A percentile compares a stretch with the other conserved stretches of the same genome.
Evolutionary conservation across 2,888 invertebrate genomes (phyloP).

Genomic region (Microctonus aethiopoides): DNA sequence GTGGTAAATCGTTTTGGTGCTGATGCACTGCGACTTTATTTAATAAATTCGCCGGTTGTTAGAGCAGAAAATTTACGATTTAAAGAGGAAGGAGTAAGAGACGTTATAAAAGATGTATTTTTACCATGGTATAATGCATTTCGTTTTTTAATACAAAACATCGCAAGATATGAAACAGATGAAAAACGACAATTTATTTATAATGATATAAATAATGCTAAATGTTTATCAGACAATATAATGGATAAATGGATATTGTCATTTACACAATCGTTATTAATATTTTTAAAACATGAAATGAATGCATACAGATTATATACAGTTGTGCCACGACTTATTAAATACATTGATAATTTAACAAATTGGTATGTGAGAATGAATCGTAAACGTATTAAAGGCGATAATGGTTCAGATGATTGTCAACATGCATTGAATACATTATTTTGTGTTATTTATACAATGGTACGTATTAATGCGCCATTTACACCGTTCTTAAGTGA

Average conservation of each 20-base stretch:
- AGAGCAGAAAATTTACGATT: slow-evolving; percentile 96
- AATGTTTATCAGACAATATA: slow-evolving; percentile 72
- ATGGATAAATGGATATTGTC: slow-evolving; percentile 99
- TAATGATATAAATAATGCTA: slow-evolving; percentile 54
- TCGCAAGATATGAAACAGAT: slow-evolving; percentile 82
- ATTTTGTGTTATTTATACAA: slow-evolving; percentile 86
- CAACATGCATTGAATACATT: slow-evolving; percentile 87
- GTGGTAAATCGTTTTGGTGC: slow-evolving; percentile 94
- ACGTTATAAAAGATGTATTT: slow-evolving; percentile 97
- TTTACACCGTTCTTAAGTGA: slow-evolving; percentile 98
- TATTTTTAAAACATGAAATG: slow-evolving; percentile 94
- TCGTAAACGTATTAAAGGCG: slow-evolving; percentile 93
- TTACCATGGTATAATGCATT: slow-evolving; percentile 97
- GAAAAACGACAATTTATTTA: slow-evolving; percentile 68
- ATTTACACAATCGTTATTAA: slow-evolving; percentile 91
- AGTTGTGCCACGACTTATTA: slow-evolving; percentile 91
- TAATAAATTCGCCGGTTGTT: slow-evolving; percentile 98
- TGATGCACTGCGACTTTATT: slow-evolving; percentile 94
- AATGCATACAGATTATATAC: slow-evolving; percentile 93
- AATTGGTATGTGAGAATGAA: slow-evolving; percentile 99
- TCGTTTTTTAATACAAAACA: slow-evolving; percentile 93
- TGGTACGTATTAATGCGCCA: slow-evolving; percentile 95
- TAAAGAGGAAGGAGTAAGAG: slow-evolving; percentile 96
- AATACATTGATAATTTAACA: slow-evolving; percentile 96
- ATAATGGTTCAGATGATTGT: slow-evolving; percentile 84